Evolutionary conservation across 2,113 vertebrate species (phyloP).

Genomic region (Ophiodon elongatus): DNA sequence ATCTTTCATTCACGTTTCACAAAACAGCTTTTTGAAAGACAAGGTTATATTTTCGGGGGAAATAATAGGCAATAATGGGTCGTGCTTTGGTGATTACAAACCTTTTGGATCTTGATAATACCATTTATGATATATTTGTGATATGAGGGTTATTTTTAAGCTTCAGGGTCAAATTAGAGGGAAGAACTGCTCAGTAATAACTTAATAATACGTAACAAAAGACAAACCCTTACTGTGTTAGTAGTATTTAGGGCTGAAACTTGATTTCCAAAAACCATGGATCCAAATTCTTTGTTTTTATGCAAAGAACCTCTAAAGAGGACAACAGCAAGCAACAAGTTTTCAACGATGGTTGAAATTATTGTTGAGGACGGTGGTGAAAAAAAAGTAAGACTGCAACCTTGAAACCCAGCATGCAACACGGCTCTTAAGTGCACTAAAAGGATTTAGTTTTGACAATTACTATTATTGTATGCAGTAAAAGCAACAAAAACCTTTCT

Average conservation of each 20-base stretch:
- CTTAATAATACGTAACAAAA: too few relatives aligned
- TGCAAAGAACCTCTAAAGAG: too few relatives aligned
- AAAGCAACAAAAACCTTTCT: background rate
- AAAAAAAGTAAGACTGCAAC: background rate
- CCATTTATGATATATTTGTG: background rate
- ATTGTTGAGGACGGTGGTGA: too few relatives aligned
- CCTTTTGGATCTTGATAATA: background rate
- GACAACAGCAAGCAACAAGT: too few relatives aligned
- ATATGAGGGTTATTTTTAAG: background rate
- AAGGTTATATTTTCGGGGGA: slow-evolving; percentile 1
- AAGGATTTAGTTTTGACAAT: background rate
- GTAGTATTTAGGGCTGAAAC: too few relatives aligned
- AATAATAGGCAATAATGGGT: background rate
- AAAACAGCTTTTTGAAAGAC: slow-evolving; percentile 8
- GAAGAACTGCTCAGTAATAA: background rate
- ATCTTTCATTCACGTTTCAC: slow-evolving; percentile 54
- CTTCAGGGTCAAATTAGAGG: background rate
- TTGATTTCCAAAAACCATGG: too few relatives aligned
- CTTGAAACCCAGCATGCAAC: background rate
- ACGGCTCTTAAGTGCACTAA: background rate
- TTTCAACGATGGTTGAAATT: too few relatives aligned
- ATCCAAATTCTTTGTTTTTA: too few relatives aligned
- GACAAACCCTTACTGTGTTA: too few relatives aligned
- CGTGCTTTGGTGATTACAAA: background rate
- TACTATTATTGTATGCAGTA: background rate